These are phyloP conservation scores for Poeciliopsis retropinna DNA, from an alignment of 2,113 vertebrate species.

Conservation along the genomic window DNA sequence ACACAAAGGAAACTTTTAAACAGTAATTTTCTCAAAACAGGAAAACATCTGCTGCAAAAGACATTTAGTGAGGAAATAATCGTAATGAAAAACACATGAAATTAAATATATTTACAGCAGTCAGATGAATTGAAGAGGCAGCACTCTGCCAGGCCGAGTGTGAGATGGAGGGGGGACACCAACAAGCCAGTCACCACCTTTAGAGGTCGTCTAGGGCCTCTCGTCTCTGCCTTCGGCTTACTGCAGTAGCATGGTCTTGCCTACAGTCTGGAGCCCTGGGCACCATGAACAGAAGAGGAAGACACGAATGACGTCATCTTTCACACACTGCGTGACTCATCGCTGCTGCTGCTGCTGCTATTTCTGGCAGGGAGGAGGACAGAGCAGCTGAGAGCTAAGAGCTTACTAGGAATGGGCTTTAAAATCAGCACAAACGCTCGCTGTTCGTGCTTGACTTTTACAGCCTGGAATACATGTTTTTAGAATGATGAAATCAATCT, in stretches of 20 bases:
- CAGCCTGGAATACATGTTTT: slow-evolving; percentile 5
- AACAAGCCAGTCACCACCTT: slow-evolving; percentile 54
- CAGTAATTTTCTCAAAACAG: background rate
- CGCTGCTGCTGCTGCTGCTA: slow-evolving; percentile 59
- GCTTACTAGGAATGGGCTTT: slow-evolving; percentile 22
- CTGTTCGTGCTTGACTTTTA: slow-evolving; percentile 7
- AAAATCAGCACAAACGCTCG: slow-evolving; percentile 14
- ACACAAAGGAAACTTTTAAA: background rate
- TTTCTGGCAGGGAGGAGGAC: slow-evolving; percentile 49
- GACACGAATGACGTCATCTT: slow-evolving; percentile 75
- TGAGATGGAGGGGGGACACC: slow-evolving; percentile 48
- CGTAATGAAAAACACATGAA: slow-evolving; percentile 6
- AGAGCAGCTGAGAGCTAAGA: slow-evolving; percentile 46
- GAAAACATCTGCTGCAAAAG: background rate
- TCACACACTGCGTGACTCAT: slow-evolving; percentile 77
- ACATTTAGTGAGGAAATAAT: background rate
- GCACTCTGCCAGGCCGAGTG: slow-evolving; percentile 40
- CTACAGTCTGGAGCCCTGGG: slow-evolving; percentile 69
- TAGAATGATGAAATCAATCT: background rate
- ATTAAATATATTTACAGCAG: slow-evolving; percentile 52
- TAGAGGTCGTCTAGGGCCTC: slow-evolving; percentile 60
- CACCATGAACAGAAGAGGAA: slow-evolving; percentile 65
- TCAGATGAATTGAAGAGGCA: slow-evolving; percentile 53
- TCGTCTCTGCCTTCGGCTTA: slow-evolving; percentile 64
- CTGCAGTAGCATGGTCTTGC: slow-evolving; percentile 73